Evolutionary conservation across 1,140 invertebrate species (phyloP).

Genomic region (Trinorchestia longiramus): DNA sequence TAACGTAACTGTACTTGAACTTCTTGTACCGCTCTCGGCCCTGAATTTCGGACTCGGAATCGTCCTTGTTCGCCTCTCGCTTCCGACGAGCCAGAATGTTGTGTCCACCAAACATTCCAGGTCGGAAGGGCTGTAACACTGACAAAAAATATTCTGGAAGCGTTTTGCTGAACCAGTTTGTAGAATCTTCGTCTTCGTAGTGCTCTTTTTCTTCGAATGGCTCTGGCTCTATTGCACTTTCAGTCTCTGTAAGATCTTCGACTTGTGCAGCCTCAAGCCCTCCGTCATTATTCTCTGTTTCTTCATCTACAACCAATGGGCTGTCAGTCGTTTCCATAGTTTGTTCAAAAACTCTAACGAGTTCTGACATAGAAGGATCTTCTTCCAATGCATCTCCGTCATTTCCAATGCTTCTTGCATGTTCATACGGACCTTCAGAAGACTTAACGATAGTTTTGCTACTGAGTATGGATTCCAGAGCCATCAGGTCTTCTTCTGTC

Average conservation of each 20-base stretch:
- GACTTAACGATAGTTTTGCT: conserved; percentile 20
- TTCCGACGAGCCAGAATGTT: conserved; percentile 4
- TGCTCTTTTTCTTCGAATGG: background rate
- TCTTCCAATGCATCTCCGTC: background rate
- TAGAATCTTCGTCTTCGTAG: background rate
- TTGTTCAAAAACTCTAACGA: background rate
- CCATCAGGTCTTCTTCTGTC: background rate
- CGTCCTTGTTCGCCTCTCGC: background rate
- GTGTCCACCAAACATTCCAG: background rate
- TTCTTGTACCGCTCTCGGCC: background rate
- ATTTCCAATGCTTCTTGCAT: background rate
- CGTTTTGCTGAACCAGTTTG: background rate
- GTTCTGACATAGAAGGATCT: background rate
- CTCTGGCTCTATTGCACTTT: background rate
- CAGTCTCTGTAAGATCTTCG: background rate
- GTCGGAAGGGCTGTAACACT: background rate
- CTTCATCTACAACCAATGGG: background rate
- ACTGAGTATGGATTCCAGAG: background rate
- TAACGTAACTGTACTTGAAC: conserved; percentile 35
- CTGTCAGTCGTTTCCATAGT: background rate
- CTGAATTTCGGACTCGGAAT: background rate
- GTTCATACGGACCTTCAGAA: background rate
- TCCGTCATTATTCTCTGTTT: background rate
- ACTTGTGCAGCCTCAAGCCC: background rate
- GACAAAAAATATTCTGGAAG: conserved; percentile 35